Conservation (phyloP, 2,113 vertebrate species). For the Toxostoma redivivum region DNA sequence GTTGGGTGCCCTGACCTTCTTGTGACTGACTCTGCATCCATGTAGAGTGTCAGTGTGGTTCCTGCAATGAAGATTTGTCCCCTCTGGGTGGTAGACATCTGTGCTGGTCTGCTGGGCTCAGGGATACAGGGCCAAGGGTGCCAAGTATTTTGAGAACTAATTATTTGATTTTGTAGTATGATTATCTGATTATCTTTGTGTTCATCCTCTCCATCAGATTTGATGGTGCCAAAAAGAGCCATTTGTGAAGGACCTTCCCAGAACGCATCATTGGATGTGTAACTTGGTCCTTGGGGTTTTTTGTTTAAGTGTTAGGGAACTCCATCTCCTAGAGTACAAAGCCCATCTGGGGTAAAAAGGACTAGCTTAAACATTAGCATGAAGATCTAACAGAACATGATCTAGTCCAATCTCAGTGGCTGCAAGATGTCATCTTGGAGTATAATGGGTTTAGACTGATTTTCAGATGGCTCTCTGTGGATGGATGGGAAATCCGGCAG, state of each 20-base stretch:
- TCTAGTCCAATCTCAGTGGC: not conserved
- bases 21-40: not conserved
- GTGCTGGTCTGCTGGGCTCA: not conserved
- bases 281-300: not conserved
- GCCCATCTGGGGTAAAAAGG: not conserved
- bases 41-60: not conserved
- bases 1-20: not conserved
- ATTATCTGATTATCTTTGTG: not conserved
- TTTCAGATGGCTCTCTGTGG: not conserved
- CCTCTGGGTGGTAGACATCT: not conserved
- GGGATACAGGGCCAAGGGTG: not conserved
- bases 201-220: not conserved
- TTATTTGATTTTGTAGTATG: not conserved
- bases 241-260: not conserved
- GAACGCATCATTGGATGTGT: not conserved
- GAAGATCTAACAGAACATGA: not conserved
- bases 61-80: not conserved
- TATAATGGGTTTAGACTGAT: not conserved
- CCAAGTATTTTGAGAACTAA: not conserved
- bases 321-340: not conserved
- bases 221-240: not conserved
- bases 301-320: not conserved
- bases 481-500: not conserved
- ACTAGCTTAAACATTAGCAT: not conserved
- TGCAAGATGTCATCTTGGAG: not conserved